phyloP scores from a whole-genome alignment of 2,888 invertebrate species.

The Elysia crispata region DNA sequence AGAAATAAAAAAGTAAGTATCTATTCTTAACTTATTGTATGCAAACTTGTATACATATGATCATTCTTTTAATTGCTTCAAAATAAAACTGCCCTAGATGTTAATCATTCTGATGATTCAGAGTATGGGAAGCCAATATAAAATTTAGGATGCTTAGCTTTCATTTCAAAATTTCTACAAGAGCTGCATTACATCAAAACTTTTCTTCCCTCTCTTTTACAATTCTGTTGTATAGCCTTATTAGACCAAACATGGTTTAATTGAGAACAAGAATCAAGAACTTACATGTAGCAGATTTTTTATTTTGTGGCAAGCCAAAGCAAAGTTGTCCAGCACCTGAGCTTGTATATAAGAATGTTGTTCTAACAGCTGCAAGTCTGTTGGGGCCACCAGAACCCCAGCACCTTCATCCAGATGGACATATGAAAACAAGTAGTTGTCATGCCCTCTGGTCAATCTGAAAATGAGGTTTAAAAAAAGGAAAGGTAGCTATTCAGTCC shows the following conservation, averaged over 20 bases:
- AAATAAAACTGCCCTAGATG: no score
- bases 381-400: conserved; percentile 85
- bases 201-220: conserved; percentile 49
- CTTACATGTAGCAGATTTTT: not conserved
- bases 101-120: no score
- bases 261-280: not conserved
- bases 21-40: no score
- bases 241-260: not conserved
- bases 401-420: conserved; percentile 85
- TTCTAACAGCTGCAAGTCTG: conserved; percentile 63
- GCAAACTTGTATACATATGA: no score
- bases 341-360: conserved; percentile 76
- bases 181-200: no score
- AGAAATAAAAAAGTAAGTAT: no score
- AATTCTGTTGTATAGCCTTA: conserved; percentile 53
- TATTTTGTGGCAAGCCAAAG: conserved; percentile 69
- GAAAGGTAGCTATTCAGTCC: not conserved
- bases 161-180: no score
- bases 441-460: conserved; percentile 82
- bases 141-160: no score
- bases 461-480: conserved; percentile 6
- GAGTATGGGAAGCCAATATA: no score
- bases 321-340: conserved; percentile 85
- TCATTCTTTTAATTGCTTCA: no score
- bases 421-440: conserved; percentile 87